A percentile compares a stretch with the other conserved stretches of the same genome.
phyloP scores from a whole-genome alignment of 1,140 invertebrate species.

The Philotrypesis tridentata region DNA sequence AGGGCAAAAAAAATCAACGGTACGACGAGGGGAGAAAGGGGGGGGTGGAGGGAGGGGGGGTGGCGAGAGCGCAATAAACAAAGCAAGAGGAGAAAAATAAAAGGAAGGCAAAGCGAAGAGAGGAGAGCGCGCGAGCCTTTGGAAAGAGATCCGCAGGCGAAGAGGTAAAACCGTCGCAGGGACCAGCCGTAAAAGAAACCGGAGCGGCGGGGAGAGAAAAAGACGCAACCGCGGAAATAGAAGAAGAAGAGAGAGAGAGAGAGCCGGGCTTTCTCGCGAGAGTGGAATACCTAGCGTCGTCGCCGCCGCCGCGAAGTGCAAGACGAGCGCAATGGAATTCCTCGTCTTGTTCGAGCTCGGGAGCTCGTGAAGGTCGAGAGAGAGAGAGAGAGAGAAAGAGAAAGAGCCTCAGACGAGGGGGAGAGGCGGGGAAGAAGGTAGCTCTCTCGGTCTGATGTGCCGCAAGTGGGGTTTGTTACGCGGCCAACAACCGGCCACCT shows the following conservation, averaged over 20 bases:
- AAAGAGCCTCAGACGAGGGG: not conserved
- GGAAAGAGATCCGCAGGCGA: not conserved
- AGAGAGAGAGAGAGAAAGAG: no score
- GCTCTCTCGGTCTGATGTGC: not conserved
- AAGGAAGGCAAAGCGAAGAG: not conserved
- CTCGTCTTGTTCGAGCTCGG: not conserved
- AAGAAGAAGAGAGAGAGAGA: no score
- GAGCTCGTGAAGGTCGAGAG: slow-evolving; percentile 4
- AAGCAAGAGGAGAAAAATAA: not conserved
- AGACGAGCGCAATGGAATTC: slow-evolving; percentile 37
- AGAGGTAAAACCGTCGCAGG: not conserved
- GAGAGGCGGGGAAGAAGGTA: not conserved
- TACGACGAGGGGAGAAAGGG: not conserved
- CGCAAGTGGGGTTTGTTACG: slow-evolving; percentile 57
- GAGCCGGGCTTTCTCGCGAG: slow-evolving; percentile 22
- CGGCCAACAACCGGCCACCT: slow-evolving; percentile 60
- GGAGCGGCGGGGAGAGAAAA: not conserved
- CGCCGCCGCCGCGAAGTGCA: not conserved
- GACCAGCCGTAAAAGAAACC: not conserved
- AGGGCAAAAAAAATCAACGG: no score
- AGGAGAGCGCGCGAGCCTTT: not conserved
- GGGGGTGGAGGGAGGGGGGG: no score
- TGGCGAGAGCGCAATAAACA: not conserved
- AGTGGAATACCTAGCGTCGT: not conserved
- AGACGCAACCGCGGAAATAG: not conserved